Evolutionary conservation across 2,113 vertebrate genomes (phyloP).

Genomic region (zebrafish (Danio rerio)): GRCz12tu NC_133199.1:32031001-32031500

Average conservation of each 20-base stretch:
- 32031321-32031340: slow-evolving; percentile 25
- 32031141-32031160: neutral
- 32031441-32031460: too few species aligned
- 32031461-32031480: too few species aligned
- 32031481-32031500: too few species aligned
- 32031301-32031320: neutral
- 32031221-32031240: slow-evolving; percentile 28
- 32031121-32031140: neutral
- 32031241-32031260: slow-evolving; percentile 24
- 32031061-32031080: neutral
- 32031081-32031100: neutral
- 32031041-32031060: neutral
- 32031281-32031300: neutral
- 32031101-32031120: neutral
- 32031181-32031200: neutral
- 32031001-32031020: too few species aligned
- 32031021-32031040: neutral
- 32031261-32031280: slow-evolving; percentile 42
- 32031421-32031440: too few species aligned
- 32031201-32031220: neutral
- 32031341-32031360: slow-evolving; percentile 45
- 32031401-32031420: too few species aligned
- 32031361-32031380: neutral
- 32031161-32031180: neutral
- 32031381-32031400: too few species aligned